A percentile compares a stretch with the other conserved stretches of the same genome.
These are phyloP conservation scores for Heliconius nattereri DNA, from an alignment of 1,140 invertebrate species.

Conservation along the genomic window DNA sequence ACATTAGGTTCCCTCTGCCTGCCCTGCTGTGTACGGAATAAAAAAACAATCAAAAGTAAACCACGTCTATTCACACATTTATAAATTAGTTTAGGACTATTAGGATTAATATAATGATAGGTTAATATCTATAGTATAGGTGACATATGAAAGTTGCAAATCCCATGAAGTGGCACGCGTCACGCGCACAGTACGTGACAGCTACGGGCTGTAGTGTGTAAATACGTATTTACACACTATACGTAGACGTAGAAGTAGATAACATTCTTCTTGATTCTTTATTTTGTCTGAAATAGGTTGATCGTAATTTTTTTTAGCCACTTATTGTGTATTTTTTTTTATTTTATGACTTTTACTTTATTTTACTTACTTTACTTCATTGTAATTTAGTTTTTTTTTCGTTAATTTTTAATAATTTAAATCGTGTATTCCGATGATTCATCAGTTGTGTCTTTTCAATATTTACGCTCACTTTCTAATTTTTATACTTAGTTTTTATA, in stretches of 20 bases:
- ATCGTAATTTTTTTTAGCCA: too few relatives aligned
- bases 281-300: too few relatives aligned
- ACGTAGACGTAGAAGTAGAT: neutral
- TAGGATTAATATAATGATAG: neutral
- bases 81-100: neutral
- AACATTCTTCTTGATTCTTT: too few relatives aligned
- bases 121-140: neutral
- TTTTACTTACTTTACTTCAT: neutral
- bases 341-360: too few relatives aligned
- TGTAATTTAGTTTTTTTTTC: neutral
- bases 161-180: neutral
- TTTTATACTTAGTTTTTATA: neutral
- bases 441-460: neutral
- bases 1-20: too few relatives aligned
- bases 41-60: neutral
- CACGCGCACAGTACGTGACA: neutral
- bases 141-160: neutral
- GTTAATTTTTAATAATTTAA: neutral
- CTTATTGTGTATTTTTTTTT: too few relatives aligned
- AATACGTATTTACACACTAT: too few relatives aligned
- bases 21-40: too few relatives aligned
- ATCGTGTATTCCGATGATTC: neutral
- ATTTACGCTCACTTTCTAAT: neutral
- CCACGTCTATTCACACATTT: neutral
- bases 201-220: slow-evolving; percentile 11